Evolutionary conservation across 1,140 invertebrate genomes (phyloP).

Genomic region (Chironomus striatipennis): DNA sequence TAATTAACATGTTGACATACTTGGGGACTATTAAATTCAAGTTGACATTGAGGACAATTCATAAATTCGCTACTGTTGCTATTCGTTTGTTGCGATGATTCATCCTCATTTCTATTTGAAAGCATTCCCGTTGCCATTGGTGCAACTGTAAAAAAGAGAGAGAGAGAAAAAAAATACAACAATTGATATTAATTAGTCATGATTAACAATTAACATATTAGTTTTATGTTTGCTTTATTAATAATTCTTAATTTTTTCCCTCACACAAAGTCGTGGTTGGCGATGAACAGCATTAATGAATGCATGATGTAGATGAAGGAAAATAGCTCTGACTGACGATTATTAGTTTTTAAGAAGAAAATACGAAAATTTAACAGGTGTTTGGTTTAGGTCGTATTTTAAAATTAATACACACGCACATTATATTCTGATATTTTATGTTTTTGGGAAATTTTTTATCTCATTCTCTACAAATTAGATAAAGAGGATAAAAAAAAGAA

Average conservation of each 20-base stretch:
- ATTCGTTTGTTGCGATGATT: neutral
- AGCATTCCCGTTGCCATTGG: conserved; percentile 1
- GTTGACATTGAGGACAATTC: conserved; percentile 19
- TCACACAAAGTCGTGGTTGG: neutral
- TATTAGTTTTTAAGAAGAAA: neutral
- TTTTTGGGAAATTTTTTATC: neutral
- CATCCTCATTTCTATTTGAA: conserved; percentile 16
- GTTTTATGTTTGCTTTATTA: neutral
- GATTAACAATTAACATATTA: conserved; percentile 15
- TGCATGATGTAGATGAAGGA: neutral
- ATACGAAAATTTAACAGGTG: neutral
- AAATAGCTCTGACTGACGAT: neutral
- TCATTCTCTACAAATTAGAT: neutral
- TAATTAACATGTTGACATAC: neutral
- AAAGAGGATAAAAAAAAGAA: too few species aligned
- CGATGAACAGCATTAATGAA: neutral
- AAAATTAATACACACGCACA: neutral
- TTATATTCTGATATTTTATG: neutral
- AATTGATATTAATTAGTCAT: conserved; percentile 15
- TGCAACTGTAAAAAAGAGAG: conserved; percentile 14
- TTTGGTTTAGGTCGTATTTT: neutral
- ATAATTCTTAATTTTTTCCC: neutral
- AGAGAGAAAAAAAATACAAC: neutral
- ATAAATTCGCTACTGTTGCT: neutral
- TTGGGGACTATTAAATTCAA: neutral